phyloP scores from a whole-genome alignment of 2,797 vertebrate genomes.

The Microctenopoma stevenorrisi region DNA sequence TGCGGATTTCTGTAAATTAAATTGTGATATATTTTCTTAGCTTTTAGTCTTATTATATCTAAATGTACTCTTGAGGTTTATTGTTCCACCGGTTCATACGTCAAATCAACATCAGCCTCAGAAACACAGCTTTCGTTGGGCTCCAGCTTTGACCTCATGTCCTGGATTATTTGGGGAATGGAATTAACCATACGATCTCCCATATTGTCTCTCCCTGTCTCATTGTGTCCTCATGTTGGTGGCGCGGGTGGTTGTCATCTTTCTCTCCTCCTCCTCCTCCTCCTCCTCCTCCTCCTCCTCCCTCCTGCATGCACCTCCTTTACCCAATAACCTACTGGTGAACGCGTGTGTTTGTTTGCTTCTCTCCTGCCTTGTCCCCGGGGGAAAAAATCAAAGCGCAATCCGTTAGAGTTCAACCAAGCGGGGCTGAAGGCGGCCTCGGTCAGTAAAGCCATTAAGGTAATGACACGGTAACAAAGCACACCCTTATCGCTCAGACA shows the following conservation, averaged over 20 bases:
- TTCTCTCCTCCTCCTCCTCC: conserved; percentile 11
- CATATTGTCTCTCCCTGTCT: conserved; percentile 55
- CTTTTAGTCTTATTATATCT: too few species aligned
- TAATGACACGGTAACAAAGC: conserved; percentile 82
- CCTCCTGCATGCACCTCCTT: conserved; percentile 83
- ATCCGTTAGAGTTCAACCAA: conserved; percentile 96
- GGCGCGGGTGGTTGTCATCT: conserved; percentile 40
- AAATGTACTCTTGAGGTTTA: not conserved
- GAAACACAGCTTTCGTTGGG: not conserved
- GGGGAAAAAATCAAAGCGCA: conserved; percentile 87
- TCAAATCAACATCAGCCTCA: not conserved
- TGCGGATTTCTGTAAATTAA: not conserved
- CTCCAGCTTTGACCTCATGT: conserved; percentile 38
- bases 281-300: conserved; percentile 30
- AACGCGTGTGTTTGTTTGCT: conserved; percentile 67
- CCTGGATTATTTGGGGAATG: conserved; percentile 23
- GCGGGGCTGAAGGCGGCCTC: conserved; percentile 92
- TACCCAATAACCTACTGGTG: conserved; percentile 85
- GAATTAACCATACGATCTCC: conserved; percentile 68
- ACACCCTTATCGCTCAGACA: conserved; percentile 49
- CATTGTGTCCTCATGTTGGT: conserved; percentile 34
- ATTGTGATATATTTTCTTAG: too few species aligned
- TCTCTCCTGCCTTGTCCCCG: conserved; percentile 83
- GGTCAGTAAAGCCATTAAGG: conserved; percentile 94
- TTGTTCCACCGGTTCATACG: not conserved